phyloP scores from a whole-genome alignment of 1,140 invertebrate species.

The Mya arenaria region DNA sequence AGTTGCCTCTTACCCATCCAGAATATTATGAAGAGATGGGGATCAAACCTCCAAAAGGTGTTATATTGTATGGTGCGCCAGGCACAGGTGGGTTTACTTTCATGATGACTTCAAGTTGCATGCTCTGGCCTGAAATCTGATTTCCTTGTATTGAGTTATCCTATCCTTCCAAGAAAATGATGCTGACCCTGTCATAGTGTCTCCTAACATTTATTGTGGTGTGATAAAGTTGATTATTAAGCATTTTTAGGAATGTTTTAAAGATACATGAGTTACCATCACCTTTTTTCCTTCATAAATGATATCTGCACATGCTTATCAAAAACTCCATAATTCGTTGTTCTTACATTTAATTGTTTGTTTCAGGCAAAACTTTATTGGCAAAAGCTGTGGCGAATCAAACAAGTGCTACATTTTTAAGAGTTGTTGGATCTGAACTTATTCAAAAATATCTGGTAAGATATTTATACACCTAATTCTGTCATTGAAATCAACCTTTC shows the following conservation, averaged over 20 bases:
- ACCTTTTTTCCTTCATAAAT: background rate
- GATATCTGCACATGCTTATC: background rate
- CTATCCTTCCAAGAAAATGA: too few relatives aligned
- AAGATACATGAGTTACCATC: background rate
- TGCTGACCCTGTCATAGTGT: too few relatives aligned
- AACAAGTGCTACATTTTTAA: slow-evolving; percentile 98
- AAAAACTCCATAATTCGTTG: background rate
- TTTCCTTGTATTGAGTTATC: too few relatives aligned
- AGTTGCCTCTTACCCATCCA: slow-evolving; percentile 98
- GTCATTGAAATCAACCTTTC: too few relatives aligned
- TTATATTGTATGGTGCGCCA: slow-evolving; percentile 98
- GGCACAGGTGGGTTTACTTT: slow-evolving; percentile 91
- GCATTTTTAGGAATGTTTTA: too few relatives aligned
- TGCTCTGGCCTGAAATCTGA: too few relatives aligned
- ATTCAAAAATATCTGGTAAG: slow-evolving; percentile 98
- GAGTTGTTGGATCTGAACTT: slow-evolving; percentile 99
- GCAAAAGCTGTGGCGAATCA: slow-evolving; percentile 99
- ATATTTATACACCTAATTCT: slow-evolving; percentile 56
- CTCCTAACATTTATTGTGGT: too few relatives aligned
- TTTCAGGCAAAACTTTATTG: slow-evolving; percentile 94
- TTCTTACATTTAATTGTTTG: too few relatives aligned
- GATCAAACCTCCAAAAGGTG: slow-evolving; percentile 99
- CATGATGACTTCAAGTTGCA: too few relatives aligned
- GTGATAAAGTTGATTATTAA: too few relatives aligned
- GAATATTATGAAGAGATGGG: slow-evolving; percentile 99